A percentile compares a stretch with the other conserved stretches of the same genome.
Conservation (phyloP, 1,140 invertebrate genomes). For the Penaeus indicus region DNA sequence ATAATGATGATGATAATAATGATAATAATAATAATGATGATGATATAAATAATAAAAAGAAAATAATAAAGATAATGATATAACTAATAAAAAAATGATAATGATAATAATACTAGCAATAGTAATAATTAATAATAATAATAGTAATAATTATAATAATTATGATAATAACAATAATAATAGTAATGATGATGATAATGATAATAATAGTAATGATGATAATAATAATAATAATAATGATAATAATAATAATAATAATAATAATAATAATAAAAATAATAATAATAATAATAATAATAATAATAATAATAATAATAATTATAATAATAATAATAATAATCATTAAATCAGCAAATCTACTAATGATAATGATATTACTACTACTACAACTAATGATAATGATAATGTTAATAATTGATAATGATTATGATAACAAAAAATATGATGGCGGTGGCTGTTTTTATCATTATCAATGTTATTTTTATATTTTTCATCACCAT, state of each 20-base stretch:
- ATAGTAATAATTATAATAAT: neutral
- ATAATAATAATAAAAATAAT: conserved; percentile 14
- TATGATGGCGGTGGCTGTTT: neutral
- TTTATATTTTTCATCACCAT: neutral
- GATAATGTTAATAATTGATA: neutral
- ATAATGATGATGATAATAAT: too few species aligned
- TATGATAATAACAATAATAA: neutral
- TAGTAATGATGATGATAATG: conserved; percentile 7
- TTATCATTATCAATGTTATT: conserved; percentile 5
- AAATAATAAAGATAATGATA: too few species aligned
- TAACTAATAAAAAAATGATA: too few species aligned
- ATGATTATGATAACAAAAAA: neutral
- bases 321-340: conserved; percentile 27
- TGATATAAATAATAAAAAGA: too few species aligned
- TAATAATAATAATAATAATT: neutral
- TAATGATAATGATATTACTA: neutral
- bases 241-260: neutral
- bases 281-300: conserved; percentile 7
- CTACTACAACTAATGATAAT: too few species aligned
- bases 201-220: conserved; percentile 7
- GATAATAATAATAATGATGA: too few species aligned
- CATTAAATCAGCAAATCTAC: neutral
- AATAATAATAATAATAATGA: neutral
- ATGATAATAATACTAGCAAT: too few species aligned
- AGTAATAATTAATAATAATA: neutral